Percentiles rank a stretch among this genome's conserved stretches.
These are phyloP conservation scores for Scophthalmus maximus DNA, from an alignment of 2,113 vertebrate genomes.

Conservation along the genomic window DNA sequence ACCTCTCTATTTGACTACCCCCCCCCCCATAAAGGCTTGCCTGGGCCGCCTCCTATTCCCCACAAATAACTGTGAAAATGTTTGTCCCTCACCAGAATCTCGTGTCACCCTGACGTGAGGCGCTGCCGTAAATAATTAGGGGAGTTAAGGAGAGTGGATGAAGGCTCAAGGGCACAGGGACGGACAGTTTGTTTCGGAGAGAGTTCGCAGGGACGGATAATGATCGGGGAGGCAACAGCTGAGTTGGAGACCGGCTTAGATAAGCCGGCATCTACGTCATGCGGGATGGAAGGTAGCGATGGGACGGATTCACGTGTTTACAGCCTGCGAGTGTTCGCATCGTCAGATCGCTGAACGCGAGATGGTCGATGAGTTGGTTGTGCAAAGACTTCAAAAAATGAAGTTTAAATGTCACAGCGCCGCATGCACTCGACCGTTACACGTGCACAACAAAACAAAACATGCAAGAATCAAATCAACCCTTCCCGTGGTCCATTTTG, in stretches of 20 bases:
- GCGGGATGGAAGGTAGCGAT: not conserved
- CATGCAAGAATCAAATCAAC: no score
- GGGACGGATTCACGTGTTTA: no score
- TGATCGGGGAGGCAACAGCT: not conserved
- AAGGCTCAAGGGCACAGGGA: conserved; percentile 11
- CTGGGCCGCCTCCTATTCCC: conserved; percentile 4
- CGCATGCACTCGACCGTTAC: no score
- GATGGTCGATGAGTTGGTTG: no score
- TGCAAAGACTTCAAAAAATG: no score
- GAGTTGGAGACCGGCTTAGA: not conserved
- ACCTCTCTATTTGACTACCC: not conserved
- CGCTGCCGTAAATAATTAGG: conserved; percentile 31
- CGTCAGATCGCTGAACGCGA: no score
- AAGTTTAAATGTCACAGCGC: no score
- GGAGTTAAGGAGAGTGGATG: not conserved
- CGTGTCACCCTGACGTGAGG: conserved; percentile 28
- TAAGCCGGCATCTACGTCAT: not conserved
- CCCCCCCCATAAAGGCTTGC: conserved; percentile 4
- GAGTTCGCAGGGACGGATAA: conserved; percentile 2
- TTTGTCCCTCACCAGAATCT: conserved; percentile 23
- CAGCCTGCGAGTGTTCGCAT: no score
- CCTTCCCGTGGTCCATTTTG: no score
- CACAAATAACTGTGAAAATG: conserved; percentile 19
- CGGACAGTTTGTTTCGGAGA: not conserved
- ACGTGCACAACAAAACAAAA: no score